Base-by-base conservation (phyloP, 2,113 vertebrate genomes). In the Hippocampus zosterae region DNA sequence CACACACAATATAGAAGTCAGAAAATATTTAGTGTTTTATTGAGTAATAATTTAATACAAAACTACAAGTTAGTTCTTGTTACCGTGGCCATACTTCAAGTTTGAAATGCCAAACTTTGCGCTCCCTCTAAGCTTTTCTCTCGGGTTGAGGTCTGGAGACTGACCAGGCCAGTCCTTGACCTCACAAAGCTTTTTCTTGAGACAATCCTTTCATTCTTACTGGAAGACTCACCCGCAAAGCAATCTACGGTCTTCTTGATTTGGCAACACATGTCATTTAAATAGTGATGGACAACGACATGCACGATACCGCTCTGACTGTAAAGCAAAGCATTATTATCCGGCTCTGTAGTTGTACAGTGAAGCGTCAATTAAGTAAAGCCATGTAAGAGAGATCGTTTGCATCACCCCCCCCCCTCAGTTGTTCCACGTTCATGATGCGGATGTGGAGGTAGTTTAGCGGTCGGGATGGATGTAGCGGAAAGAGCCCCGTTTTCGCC, bases 401-500 rank as follows among this genome's bases (percentile, higher is more conserved):
- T 65, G 62, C 41, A 65, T 66, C 42, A 13, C 19, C 19, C 7
- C 41, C 40, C 19, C 19, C 7, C 41, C 40, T 65, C 56, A 4
- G 41, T 37, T 56, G 29, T 74, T 19, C 16, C 40, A 23, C 55
- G 33, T 60, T 33, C 57, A 33, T 15, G 64, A 7, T 19, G 33
- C 23, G 15, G 15, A 25, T 64, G 9, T 23, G 10, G 21, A 23
- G n/a, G 40, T 23, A 27, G 63, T 46, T 27, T 65, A 8, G 63
- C 5, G 25, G 16, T 21, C 55, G 42, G 27, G 66, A 46, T 59
- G 40, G 72, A 42, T 37, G 27, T 65, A 73, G 67, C 44, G 25
- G 41, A 56, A 50, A 15, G 71, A 61, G 78, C 68, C 61, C 70
- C 74, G 73, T 60, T 77, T 87, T 37, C 33, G 79, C 55, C 55